A percentile compares a stretch with the other conserved stretches of the same genome.
These are phyloP conservation scores for Pinctada fucata DNA, from an alignment of 2,888 invertebrate species.

Conservation along the genomic window DNA sequence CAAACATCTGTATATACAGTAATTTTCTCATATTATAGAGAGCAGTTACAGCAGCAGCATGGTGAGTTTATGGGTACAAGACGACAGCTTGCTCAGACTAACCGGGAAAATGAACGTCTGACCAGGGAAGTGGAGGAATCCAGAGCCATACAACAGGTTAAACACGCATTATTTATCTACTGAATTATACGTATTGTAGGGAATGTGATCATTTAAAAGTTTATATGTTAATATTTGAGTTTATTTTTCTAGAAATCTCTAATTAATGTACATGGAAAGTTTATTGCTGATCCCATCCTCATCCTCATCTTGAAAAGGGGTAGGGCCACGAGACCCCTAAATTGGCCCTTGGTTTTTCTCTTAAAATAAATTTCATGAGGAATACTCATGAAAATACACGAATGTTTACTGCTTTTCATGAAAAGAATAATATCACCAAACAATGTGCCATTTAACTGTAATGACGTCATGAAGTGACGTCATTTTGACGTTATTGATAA, in stretches of 20 bases:
- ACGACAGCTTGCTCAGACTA: conserved; percentile 57
- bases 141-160: conserved; percentile 48
- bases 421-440: too few species aligned
- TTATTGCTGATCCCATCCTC: too few species aligned
- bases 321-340: too few species aligned
- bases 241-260: background rate
- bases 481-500: too few species aligned
- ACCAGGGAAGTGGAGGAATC: conserved; percentile 62
- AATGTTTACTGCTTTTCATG: too few species aligned
- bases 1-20: background rate
- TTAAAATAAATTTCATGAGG: too few species aligned
- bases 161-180: background rate
- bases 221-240: too few species aligned
- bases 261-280: too few species aligned
- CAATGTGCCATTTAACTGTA: too few species aligned
- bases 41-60: conserved; percentile 67
- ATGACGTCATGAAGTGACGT: too few species aligned
- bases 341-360: too few species aligned
- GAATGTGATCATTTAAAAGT: background rate
- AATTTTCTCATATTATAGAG: conserved; percentile 47
- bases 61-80: conserved; percentile 61
- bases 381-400: too few species aligned
- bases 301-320: background rate
- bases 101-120: conserved; percentile 61
- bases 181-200: background rate